These are phyloP conservation scores for Liparis tanakae DNA, from an alignment of 2,797 vertebrate genomes.

Conservation along the genomic window DNA sequence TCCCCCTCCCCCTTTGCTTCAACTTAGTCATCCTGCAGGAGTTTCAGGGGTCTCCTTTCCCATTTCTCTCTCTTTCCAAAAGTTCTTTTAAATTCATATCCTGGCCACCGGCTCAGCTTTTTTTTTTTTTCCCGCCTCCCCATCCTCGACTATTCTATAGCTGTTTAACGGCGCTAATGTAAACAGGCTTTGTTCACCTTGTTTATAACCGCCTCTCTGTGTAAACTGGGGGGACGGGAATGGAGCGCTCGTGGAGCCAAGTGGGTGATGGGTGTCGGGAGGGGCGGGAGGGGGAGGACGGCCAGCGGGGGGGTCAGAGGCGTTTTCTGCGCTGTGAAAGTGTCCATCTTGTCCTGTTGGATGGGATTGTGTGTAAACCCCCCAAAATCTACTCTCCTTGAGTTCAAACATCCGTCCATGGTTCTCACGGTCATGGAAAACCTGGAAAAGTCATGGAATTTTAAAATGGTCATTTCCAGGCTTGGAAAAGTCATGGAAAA, in stretches of 20 bases:
- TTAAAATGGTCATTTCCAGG: no score
- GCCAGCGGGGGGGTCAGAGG: conserved; percentile 16
- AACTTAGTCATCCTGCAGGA: conserved; percentile 34
- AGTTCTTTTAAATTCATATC: not conserved
- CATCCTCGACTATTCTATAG: conserved; percentile 19
- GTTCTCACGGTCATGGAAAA: no score
- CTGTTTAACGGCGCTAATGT: conserved; percentile 64
- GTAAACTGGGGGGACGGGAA: conserved; percentile 48
- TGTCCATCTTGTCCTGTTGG: not conserved
- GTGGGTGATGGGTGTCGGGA: conserved; percentile 30
- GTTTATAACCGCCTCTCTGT: conserved; percentile 67
- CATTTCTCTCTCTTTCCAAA: conserved; percentile 21
- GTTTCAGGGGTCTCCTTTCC: conserved; percentile 25
- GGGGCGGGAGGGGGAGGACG: conserved; percentile 21
- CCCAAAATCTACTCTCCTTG: no score
- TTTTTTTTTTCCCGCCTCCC: not conserved
- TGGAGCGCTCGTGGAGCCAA: conserved; percentile 39
- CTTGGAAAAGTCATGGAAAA: no score
- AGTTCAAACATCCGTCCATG: not conserved
- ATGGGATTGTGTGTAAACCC: not conserved
- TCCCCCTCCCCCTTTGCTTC: conserved; percentile 3
- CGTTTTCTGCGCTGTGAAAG: conserved; percentile 19
- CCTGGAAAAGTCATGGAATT: no score
- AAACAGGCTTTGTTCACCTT: conserved; percentile 63
- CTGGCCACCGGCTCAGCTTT: not conserved